Base-by-base conservation (phyloP, 1,140 invertebrate species). In the Drosophila lacteicornis region DNA sequence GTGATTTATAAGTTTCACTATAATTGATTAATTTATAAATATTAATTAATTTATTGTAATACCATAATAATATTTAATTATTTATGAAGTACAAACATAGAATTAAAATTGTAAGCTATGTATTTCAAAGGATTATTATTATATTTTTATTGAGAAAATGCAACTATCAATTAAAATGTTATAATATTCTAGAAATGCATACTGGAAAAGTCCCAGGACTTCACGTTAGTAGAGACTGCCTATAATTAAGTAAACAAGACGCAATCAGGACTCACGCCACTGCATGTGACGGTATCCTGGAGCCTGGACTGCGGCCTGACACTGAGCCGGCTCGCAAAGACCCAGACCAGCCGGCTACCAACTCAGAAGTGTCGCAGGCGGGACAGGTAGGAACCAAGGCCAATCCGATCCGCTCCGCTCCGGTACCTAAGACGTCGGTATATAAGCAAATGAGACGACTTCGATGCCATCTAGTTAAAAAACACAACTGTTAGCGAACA, bases 261-360 rank as follows among this genome's bases (percentile, higher is more conserved):
- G 63, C 51, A 87, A 87, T 79, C 76, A 78, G 53, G 68, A 58
- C 68, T 80, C 84, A 80, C 73, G 80, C 73, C 84, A 80, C 49
- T 17, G 15, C 43, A 13, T 11, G 36, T 30, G 61, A 59, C 49
- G 49, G 8, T 38, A 5, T 19, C 12, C 49, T 68, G 53, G 42
- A 73, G 55, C 43, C 58, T 66, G 17, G 27, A 17, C 19, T 12
- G 19, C 15, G 22, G 19, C 46, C 36, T 30, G 36, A 63, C 25
- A 9, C 58, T 25, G 47, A 81, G 73, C 42, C 19, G 47, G 60
- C 45, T 47, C 45, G 47, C 65, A 27, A 22, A 22, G 67, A 33
- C 67, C 38, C 75, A 76, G 74, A 76, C 74, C 33, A 66, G 71
- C 71, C 60, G 75, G 43, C 75, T 69, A 43, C 38, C 30, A 56